These are phyloP conservation scores for Neotoma lepida DNA, from an alignment of 2,113 vertebrate species.

Conservation along the genomic window DNA sequence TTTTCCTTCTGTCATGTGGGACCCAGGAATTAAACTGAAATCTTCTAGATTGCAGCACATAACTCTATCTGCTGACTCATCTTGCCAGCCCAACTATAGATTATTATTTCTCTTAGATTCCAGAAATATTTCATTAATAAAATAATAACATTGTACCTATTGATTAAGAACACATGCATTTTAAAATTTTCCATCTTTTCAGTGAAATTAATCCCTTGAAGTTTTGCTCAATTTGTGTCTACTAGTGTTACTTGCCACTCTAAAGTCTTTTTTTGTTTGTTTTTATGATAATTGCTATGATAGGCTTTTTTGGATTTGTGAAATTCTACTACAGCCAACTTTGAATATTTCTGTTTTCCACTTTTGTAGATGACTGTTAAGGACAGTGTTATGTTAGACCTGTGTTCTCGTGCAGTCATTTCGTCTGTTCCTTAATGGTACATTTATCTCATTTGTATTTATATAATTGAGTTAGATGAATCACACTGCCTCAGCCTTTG, in stretches of 20 bases:
- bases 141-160: neutral
- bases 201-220: neutral
- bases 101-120: neutral
- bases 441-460: neutral
- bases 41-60: neutral
- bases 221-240: neutral
- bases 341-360: neutral
- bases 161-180: neutral
- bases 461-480: neutral
- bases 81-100: neutral
- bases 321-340: neutral
- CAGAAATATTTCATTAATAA: neutral
- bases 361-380: neutral
- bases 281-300: neutral
- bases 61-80: neutral
- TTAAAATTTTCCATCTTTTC: neutral
- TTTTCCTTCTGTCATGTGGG: neutral
- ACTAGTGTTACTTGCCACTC: neutral
- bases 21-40: neutral
- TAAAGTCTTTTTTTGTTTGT: neutral
- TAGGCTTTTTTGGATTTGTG: neutral
- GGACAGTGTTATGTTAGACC: no score
- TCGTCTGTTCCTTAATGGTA: neutral
- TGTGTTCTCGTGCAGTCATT: neutral
- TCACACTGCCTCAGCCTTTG: neutral